Evolutionary conservation across 2,888 invertebrate species (phyloP).

Genomic region (Cremastinae sp.): DNA sequence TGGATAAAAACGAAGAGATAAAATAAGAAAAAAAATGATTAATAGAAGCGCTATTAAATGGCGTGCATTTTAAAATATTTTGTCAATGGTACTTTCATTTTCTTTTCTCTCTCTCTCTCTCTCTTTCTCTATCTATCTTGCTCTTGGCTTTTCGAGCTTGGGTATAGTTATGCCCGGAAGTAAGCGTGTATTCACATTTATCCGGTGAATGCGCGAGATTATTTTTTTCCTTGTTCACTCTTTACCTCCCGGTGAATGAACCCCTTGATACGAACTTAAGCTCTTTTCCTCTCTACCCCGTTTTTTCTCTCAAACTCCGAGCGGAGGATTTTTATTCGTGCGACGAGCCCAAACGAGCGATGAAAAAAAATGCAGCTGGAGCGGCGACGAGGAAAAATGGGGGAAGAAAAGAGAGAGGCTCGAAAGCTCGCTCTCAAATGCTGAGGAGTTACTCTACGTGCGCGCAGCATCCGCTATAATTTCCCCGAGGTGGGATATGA

Average conservation of each 20-base stretch:
- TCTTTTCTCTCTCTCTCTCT: conserved; percentile 7
- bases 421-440: conserved; percentile 12
- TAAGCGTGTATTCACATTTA: conserved; percentile 49
- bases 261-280: conserved; percentile 38
- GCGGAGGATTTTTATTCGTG: conserved; percentile 35
- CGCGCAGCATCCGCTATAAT: conserved; percentile 39
- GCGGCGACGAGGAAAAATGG: conserved; percentile 5
- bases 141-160: background rate
- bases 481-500: conserved; percentile 48
- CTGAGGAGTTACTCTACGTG: conserved; percentile 9
- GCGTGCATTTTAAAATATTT: conserved; percentile 54
- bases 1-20: conserved; percentile 31
- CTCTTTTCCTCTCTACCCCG: conserved; percentile 1
- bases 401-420: conserved; percentile 20
- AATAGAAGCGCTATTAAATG: conserved; percentile 51
- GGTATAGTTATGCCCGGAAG: conserved; percentile 8
- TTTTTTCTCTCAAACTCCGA: conserved; percentile 17
- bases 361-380: conserved; percentile 3
- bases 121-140: conserved; percentile 16
- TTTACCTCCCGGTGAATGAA: conserved; percentile 43
- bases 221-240: conserved; percentile 38
- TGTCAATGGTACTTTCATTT: conserved; percentile 30
- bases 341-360: background rate
- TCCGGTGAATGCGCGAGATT: conserved; percentile 48
- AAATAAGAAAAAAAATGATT: conserved; percentile 17